Evolutionary conservation across 2,113 vertebrate species (phyloP), one percentile per base, ranked within the genome.

Genomic region (Psittacara wagleri): DNA sequence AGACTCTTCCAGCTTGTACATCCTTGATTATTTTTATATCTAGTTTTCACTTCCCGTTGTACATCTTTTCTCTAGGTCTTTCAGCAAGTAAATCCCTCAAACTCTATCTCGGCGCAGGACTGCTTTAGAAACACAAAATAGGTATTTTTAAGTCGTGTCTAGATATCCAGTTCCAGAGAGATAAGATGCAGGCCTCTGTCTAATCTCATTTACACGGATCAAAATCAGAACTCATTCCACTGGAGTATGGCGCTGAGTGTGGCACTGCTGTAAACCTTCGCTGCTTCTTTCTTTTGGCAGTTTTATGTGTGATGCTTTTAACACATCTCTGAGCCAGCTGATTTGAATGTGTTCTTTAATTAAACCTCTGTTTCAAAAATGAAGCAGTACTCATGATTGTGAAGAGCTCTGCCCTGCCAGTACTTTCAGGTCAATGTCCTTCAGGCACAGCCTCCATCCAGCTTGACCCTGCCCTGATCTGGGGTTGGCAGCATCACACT

Each of bases 171-270:
- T 85, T 92, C 44, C 46, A 69, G 66, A 63, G 41, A 91, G 78
- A 62, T 87, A 91, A 85, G 49, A 41, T 2, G 2, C n/a, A 37
- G 75, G 28, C 74, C 84, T 83, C 3, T 0, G 31, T 41, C 67
- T 94, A 80, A 94, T 90, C 78, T 83, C 81, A 43, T 87, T 96
- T 85, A 49, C 54, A n/a, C 49, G 62, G 74, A 76, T 94, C 81
- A 69, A 87, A 95, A 96, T 95, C 88, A 92, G 79, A 86, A 83
- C 29, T 77, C 62, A 33, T 90, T 88, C 59, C 49, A 28, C 19
- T 33, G 63, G 74, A 76, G 44, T 37, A 55, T 48, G 46, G 46
- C 20, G 20, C 46, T 48, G 46, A 61, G 44, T 0, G 39, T 51
- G 63, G 73, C 22, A 6, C 41, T 76, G 67, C 78, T 80, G 63